Conservation (phyloP, 1,140 invertebrate genomes). For the Chlorops oryzae region DNA sequence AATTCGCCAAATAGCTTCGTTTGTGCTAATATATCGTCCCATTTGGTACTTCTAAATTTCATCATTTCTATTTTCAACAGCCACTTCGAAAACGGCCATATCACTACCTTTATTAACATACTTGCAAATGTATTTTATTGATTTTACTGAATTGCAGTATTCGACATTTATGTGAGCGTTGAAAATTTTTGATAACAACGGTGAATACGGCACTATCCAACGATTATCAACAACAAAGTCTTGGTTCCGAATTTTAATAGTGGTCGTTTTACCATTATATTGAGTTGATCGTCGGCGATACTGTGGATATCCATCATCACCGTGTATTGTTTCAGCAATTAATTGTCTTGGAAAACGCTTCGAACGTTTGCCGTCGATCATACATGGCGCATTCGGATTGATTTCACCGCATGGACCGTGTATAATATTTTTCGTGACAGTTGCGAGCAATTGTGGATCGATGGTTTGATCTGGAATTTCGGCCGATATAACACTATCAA, state of each 20-base stretch:
- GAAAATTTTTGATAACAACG: slow-evolving; percentile 22
- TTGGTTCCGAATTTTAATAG: slow-evolving; percentile 20
- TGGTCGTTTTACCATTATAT: slow-evolving; percentile 28
- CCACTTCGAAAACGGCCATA: slow-evolving; percentile 11
- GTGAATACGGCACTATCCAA: slow-evolving; percentile 34
- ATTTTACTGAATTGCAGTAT: slow-evolving; percentile 35
- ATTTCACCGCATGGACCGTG: slow-evolving; percentile 52
- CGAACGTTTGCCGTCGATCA: slow-evolving; percentile 32
- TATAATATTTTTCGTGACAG: slow-evolving; percentile 49
- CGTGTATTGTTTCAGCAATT: slow-evolving; percentile 21
- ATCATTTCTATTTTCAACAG: background rate
- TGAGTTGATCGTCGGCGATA: slow-evolving; percentile 41
- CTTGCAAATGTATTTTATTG: slow-evolving; percentile 50
- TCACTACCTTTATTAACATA: slow-evolving; percentile 48
- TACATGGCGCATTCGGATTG: slow-evolving; percentile 31
- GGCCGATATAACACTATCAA: background rate
- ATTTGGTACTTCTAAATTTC: slow-evolving; percentile 29
- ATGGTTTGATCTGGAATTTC: slow-evolving; percentile 21
- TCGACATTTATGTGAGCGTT: slow-evolving; percentile 37
- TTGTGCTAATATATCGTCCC: slow-evolving; percentile 35
- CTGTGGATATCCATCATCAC: slow-evolving; percentile 47
- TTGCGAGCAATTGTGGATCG: slow-evolving; percentile 47
- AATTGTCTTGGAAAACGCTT: slow-evolving; percentile 24
- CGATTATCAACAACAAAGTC: slow-evolving; percentile 23
- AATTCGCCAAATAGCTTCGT: too few relatives aligned